A percentile compares a stretch with the other conserved stretches of the same genome.
phyloP scores from a whole-genome alignment of 2,888 invertebrate species.

The Drepanosiphum platanoidis region DNA sequence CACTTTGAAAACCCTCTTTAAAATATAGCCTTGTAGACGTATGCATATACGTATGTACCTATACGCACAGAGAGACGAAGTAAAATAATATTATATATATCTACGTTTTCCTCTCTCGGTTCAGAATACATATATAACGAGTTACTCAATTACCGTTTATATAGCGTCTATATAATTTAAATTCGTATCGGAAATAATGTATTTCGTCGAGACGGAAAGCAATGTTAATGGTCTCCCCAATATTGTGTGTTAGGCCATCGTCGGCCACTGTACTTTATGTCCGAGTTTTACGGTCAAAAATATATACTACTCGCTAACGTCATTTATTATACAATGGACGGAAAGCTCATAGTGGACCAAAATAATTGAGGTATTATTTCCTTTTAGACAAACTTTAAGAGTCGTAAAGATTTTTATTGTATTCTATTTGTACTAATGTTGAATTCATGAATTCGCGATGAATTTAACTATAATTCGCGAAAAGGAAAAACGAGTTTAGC shows the following conservation, averaged over 20 bases:
- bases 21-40: no score
- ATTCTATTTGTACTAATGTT: slow-evolving; percentile 43
- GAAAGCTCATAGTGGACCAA: slow-evolving; percentile 42
- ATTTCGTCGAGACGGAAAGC: slow-evolving; percentile 1
- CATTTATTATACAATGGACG: slow-evolving; percentile 38
- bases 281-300: slow-evolving; percentile 47
- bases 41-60: background rate
- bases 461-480: slow-evolving; percentile 37
- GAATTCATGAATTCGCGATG: slow-evolving; percentile 1
- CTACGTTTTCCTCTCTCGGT: background rate
- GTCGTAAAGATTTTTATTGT: slow-evolving; percentile 54
- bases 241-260: slow-evolving; percentile 28
- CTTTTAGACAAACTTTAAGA: slow-evolving; percentile 41
- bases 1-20: no score
- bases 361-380: slow-evolving; percentile 50
- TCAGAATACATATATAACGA: background rate
- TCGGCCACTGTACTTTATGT: slow-evolving; percentile 28
- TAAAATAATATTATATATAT: no score
- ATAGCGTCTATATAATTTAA: background rate
- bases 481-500: background rate
- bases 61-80: no score
- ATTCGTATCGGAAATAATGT: slow-evolving; percentile 32
- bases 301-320: slow-evolving; percentile 37
- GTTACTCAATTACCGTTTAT: slow-evolving; percentile 4
- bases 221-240: slow-evolving; percentile 5